Conservation (phyloP, 1,140 invertebrate species). For the Sinonovacula constricta region DNA sequence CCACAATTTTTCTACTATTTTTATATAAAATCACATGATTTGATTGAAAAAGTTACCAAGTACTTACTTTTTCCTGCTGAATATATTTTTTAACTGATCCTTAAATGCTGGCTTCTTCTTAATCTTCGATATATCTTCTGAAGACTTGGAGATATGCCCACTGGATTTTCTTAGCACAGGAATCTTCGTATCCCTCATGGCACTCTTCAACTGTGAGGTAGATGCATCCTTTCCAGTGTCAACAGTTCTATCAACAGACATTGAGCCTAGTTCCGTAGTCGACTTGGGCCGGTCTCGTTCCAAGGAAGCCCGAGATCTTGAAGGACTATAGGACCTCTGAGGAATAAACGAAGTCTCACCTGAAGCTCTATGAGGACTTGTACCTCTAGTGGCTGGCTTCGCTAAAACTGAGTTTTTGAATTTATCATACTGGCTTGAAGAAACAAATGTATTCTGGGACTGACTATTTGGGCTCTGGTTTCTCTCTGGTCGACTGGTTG, state of each 20-base stretch:
- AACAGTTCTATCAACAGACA: background rate
- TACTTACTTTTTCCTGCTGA: constrained; percentile 54
- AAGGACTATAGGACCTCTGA: constrained; percentile 38
- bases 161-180: constrained; percentile 40
- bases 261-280: constrained; percentile 27
- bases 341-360: constrained; percentile 40
- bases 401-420: constrained; percentile 41
- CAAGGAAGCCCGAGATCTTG: constrained; percentile 10
- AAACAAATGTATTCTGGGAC: background rate
- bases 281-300: constrained; percentile 43
- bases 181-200: constrained; percentile 50
- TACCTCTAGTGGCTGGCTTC: constrained; percentile 10
- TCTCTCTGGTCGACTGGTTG: constrained; percentile 32
- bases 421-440: constrained; percentile 28
- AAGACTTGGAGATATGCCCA: constrained; percentile 34
- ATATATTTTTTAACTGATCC: constrained; percentile 47
- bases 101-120: constrained; percentile 51
- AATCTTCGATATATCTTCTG: constrained; percentile 48
- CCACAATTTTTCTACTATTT: no score
- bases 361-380: constrained; percentile 32
- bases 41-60: no score
- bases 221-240: background rate
- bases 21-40: no score
- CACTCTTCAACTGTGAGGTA: constrained; percentile 17
- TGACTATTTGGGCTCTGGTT: background rate